These are phyloP conservation scores for Solenopsis invicta DNA, from an alignment of 1,140 invertebrate genomes.

Conservation along the genomic window DNA sequence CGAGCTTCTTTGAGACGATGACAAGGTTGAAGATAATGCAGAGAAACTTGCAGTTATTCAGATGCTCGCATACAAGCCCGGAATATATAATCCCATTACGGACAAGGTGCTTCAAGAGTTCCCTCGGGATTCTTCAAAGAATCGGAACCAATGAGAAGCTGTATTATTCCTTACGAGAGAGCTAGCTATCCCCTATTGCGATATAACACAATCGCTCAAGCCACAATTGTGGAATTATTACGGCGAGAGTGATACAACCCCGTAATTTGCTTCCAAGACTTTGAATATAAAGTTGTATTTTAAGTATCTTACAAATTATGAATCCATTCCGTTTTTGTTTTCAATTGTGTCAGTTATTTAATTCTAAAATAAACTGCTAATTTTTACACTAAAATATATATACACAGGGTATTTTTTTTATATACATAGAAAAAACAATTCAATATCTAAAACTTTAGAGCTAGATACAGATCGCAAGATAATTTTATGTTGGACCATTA, in stretches of 20 bases:
- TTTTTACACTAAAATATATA: not conserved
- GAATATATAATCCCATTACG: not conserved
- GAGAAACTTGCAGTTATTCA: conserved; percentile 36
- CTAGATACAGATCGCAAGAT: no score
- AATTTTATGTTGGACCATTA: no score
- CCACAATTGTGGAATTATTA: conserved; percentile 10
- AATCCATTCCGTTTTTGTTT: not conserved
- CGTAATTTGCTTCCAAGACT: not conserved
- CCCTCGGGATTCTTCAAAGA: conserved; percentile 3
- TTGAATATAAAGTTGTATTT: conserved; percentile 28
- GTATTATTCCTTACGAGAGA: not conserved
- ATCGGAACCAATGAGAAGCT: not conserved
- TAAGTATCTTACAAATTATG: conserved; percentile 3
- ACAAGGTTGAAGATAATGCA: conserved; percentile 3
- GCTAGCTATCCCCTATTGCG: not conserved
- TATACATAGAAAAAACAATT: no score
- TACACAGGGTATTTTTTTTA: not conserved
- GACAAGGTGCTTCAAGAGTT: not conserved
- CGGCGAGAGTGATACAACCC: no score
- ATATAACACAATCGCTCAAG: not conserved
- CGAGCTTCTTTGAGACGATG: conserved; percentile 13
- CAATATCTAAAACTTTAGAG: no score
- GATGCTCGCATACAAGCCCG: conserved; percentile 3
- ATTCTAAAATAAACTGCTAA: not conserved
- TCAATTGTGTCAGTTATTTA: not conserved